Base-by-base conservation (phyloP, 2,797 vertebrate species). In the Hippoglossus hippoglossus region DNA sequence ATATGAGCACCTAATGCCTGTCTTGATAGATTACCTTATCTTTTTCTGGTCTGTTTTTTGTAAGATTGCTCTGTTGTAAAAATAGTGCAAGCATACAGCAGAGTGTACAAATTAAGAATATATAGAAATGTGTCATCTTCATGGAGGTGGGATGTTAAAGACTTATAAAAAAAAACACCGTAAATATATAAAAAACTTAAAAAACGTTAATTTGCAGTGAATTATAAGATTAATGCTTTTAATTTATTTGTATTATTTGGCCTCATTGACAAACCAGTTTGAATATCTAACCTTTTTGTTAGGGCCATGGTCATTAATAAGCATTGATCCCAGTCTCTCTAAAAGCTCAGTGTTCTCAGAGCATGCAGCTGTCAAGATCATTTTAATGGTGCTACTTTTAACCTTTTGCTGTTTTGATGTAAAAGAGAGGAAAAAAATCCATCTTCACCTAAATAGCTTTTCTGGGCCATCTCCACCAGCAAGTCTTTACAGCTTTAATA, bases 381-480 rank as follows among this genome's bases (percentile, higher is more conserved):
- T 67, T 79, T 58, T 62, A 74, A 68, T 26, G 15, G 31, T 26
- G 8, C 60, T 41, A 25, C 46, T 51, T 80, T 41, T 68, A 58
- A 75, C 68, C 74, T 75, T 75, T 77, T 62, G 9, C 9, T 74
- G 41, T 81, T 81, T 81, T 63, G 34, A 77, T 1, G 13, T 74
- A 25, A 78, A 78, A 73, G 8, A 53, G 3, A 34, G 18, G 21
- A 55, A 78, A 79, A 78, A 50, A 62, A 58, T 61, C 50, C 15
- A 71, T 77, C 80, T 84, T 74, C 53, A 81, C 62, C 56, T 39
- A 70, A 88, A 89, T 55, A 80, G 74, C 75, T 71, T 89, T 84
- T 88, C 73, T 84, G 74, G 82, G 77, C 76, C 81, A 80, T 28
- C 68, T 82, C 55, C 67, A 77, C 58, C 55, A 68, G 63, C 77